Evolutionary conservation across 2,888 invertebrate species (phyloP).

Genomic region (Apamea anceps): DNA sequence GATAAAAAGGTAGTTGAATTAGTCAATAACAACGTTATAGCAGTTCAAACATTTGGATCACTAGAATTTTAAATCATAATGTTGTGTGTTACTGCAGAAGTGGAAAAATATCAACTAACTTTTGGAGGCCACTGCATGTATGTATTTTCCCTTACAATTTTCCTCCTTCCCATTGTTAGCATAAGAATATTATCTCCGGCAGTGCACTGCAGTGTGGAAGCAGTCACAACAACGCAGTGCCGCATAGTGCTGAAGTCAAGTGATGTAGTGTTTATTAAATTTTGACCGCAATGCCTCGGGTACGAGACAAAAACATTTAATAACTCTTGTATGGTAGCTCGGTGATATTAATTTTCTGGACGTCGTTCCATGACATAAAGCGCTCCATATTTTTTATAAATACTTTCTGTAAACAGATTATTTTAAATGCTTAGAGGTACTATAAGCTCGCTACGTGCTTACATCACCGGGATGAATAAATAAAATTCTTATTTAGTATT

Average conservation of each 20-base stretch:
- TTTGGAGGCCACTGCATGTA: no score
- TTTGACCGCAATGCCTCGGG: conserved; percentile 55
- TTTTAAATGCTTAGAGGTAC: background rate
- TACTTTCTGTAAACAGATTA: conserved; percentile 17
- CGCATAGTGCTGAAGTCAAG: conserved; percentile 50
- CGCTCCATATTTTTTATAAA: background rate
- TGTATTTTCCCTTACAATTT: no score
- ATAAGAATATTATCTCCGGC: conserved; percentile 19
- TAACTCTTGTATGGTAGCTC: conserved; percentile 35
- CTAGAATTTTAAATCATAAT: no score
- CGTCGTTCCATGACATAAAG: conserved; percentile 15
- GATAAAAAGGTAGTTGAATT: no score
- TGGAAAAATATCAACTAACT: no score
- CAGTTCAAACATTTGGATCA: no score
- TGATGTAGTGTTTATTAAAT: conserved; percentile 65
- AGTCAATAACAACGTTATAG: no score
- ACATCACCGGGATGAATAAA: background rate
- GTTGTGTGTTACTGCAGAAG: no score
- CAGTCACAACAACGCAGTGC: conserved; percentile 36
- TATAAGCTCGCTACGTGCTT: background rate
- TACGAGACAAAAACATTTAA: conserved; percentile 52
- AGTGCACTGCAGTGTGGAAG: conserved; percentile 35
- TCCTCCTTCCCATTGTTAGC: background rate
- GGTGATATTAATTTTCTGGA: conserved; percentile 32
- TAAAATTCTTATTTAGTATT: background rate